Evolutionary conservation across 2,888 invertebrate genomes (phyloP), one percentile per base, ranked within the genome.

Genomic region (Pachycephus smyrnensis): DNA sequence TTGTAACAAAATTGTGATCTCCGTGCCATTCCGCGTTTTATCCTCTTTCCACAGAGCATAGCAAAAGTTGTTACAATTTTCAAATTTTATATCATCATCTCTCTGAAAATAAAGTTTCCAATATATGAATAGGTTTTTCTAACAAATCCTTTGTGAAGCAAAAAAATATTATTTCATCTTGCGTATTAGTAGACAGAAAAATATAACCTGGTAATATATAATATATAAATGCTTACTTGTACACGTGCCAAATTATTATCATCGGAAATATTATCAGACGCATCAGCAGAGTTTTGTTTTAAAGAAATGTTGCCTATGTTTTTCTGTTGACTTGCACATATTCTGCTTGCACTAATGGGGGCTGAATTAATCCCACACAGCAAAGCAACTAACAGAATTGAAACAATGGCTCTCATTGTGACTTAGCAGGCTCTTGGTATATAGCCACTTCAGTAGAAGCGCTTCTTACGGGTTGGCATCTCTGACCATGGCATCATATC

Each of bases 31-130:
- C 12, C 92, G 91, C 76, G 87, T 87, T 82, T 86, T 89, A 84
- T 95, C 94, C 83, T 94, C 94, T 83, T 93, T 93, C 95, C 95
- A 96, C 1, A 96, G 92, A 0, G 96, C 94, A 88, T 95, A 96
- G 88, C 96, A 97, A 83, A 93, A 94, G n/a, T 94, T 94, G 68
- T 86, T 86, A 78, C 90, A 90, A 37, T 79, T 84, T 73, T 89
- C 88, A 78, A 84, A 89, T 80, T 87, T 83, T 11, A 85, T 79
- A 75, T 88, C 84, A 74, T 88, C 83, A 77, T 86, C 84, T 74
- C 81, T 83, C 90, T 90, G 79, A 12, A 83, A 83, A 77, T 32
- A 73, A 81, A 68, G 30, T 69, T 12, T 31, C n/a, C 80, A 68
- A 3, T 33, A 71, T 71, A 31, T 3, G 4, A 30, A 71, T 4